Evolutionary conservation across 30 jellyfish, hydroid and myxozoan species (phyloP).

Genomic region (Chironex yamaguchii): DNA sequence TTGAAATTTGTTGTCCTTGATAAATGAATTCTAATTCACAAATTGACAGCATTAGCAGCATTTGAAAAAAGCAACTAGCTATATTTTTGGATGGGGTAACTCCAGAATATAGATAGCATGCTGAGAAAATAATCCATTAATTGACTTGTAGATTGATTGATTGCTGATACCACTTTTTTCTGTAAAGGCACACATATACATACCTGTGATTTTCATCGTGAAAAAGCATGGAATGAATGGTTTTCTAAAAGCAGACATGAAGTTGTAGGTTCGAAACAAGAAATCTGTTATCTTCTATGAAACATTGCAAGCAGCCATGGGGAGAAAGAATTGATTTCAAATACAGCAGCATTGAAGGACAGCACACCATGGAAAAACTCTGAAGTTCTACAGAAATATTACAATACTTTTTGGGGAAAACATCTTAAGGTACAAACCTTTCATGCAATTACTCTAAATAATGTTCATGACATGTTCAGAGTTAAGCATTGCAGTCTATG

Average conservation of each 20-base stretch:
- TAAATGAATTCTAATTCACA: too few relatives aligned
- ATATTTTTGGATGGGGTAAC: too few relatives aligned
- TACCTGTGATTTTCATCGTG: conserved; percentile 49
- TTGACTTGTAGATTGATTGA: background rate
- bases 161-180: background rate
- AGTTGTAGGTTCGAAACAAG: conserved; percentile 3
- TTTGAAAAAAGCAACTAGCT: too few relatives aligned
- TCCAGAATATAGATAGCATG: too few relatives aligned
- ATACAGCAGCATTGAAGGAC: background rate
- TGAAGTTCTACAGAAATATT: conserved; percentile 6
- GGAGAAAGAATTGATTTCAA: background rate
- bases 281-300: background rate
- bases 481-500: too few relatives aligned
- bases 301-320: conserved; percentile 28
- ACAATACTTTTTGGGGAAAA: background rate
- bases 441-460: too few relatives aligned
- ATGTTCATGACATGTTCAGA: too few relatives aligned
- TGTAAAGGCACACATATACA: conserved; percentile 39
- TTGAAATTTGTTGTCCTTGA: too few relatives aligned
- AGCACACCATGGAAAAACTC: conserved; percentile 34
- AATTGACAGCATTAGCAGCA: too few relatives aligned
- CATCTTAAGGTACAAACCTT: conserved; percentile 14
- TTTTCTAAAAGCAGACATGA: conserved; percentile 39
- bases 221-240: conserved; percentile 65
- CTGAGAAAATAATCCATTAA: too few relatives aligned